Conservation (phyloP, 2,797 vertebrate species). For the Coregonus ussuriensis region DNA sequence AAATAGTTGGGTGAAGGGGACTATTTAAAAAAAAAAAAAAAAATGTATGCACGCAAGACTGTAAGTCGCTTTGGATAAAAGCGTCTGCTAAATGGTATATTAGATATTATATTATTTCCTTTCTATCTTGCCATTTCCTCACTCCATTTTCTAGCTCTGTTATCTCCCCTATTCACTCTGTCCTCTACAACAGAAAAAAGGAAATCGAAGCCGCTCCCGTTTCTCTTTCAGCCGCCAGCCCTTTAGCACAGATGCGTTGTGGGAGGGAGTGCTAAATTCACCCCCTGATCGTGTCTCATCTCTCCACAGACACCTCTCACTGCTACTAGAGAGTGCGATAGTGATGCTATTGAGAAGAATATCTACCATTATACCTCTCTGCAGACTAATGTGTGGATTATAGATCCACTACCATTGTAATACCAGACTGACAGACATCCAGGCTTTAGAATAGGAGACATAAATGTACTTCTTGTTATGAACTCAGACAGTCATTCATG, state of each 20-base stretch:
- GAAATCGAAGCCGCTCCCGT: background rate
- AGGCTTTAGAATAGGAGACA: background rate
- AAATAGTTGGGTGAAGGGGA: background rate
- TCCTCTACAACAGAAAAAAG: constrained; percentile 15
- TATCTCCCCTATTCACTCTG: constrained; percentile 7
- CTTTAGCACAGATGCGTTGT: constrained; percentile 22
- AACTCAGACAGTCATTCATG: background rate
- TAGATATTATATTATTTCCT: background rate
- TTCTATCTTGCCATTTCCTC: constrained; percentile 7
- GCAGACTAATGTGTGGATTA: constrained; percentile 4
- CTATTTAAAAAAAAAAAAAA: no score
- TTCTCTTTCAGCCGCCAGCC: constrained; percentile 6
- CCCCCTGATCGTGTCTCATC: constrained; percentile 2
- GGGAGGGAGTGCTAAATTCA: constrained; percentile 30
- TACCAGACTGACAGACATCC: background rate
- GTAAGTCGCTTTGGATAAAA: no score
- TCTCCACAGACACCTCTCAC: constrained; percentile 14
- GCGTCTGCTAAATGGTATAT: no score
- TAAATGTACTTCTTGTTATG: background rate
- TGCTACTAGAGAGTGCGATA: background rate
- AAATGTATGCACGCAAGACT: no score
- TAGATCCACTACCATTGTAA: constrained; percentile 10
- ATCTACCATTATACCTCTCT: background rate
- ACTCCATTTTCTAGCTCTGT: constrained; percentile 24
- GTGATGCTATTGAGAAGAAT: background rate